Evolutionary conservation across 2,113 vertebrate species (phyloP), one percentile per base, ranked within the genome.

Genomic region (Corynorhinus townsendii): DNA sequence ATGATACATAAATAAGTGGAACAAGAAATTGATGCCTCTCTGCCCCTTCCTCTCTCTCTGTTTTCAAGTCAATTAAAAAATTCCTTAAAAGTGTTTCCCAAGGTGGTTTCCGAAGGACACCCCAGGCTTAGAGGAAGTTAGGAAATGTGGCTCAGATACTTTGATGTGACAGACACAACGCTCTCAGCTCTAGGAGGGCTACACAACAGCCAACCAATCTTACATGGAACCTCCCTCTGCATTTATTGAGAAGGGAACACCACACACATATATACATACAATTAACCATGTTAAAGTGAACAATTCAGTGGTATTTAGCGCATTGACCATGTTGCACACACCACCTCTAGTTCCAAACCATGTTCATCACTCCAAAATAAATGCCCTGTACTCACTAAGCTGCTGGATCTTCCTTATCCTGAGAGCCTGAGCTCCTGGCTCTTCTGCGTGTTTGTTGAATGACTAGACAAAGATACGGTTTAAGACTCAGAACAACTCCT

Each of bases 131-230:
- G 84, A 45, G 66, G 54, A 54, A 52, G 47, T 38, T n/a, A n/a
- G 64, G 28, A 56, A 35, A 26, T 49, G 30, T 45, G n/a, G 66
- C 45, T 38, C 26, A 26, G 26, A 59, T n/a, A 35, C 43, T 49
- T 16, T 16, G 71, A 52, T 45, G 7, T 1, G 20, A 59, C 22
- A 38, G 69, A 43, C 19, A 10, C 8, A 3, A 2, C 0, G 4
- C 5, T 71, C 38, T 28, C 26, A 10, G 71, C 33, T 22, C 45
- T 24, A 7, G 54, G 30, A 26, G 3, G 11, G 54, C 59, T 17
- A 6, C 35, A 30, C 5, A 33, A 5, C 0, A 20, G 75, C 20
- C 14, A 45, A 20, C 6, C 22, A 11, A 1, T 19, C 26, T 76
- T 1, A 38, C 24, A 5, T 0, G 28, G 47, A 47, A 7, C 17